phyloP scores from a whole-genome alignment of 2,888 invertebrate species.

The Proisotoma minuta region DNA sequence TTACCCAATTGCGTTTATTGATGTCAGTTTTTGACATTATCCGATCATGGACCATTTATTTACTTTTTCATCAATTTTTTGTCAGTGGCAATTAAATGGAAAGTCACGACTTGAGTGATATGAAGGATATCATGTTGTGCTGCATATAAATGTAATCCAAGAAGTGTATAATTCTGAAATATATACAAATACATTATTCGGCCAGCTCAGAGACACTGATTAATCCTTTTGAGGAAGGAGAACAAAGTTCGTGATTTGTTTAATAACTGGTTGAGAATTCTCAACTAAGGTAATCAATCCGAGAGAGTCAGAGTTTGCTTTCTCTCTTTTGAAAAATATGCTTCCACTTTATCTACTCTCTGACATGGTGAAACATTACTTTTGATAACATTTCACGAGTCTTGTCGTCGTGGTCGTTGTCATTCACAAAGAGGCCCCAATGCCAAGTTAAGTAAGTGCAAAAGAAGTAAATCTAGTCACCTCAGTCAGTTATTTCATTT shows the following conservation, averaged over 20 bases:
- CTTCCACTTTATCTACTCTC: not conserved
- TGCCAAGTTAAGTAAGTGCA: not conserved
- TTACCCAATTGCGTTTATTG: no score
- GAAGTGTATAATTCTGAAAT: no score
- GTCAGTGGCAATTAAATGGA: no score
- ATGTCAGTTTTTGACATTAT: no score
- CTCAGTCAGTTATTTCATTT: conserved; percentile 4
- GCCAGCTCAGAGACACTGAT: not conserved
- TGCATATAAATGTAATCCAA: no score
- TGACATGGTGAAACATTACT: not conserved
- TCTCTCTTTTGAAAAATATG: not conserved
- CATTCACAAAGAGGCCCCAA: conserved; percentile 4
- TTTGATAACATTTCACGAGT: not conserved
- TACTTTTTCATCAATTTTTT: no score
- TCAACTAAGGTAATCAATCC: conserved; percentile 8
- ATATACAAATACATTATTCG: no score
- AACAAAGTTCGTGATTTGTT: conserved; percentile 11
- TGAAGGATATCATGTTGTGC: no score
- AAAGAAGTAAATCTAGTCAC: not conserved
- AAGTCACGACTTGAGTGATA: no score
- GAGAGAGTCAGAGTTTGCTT: not conserved
- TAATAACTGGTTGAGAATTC: not conserved
- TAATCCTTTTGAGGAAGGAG: not conserved
- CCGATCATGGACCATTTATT: no score
- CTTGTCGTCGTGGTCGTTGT: conserved; percentile 10